Base-by-base conservation (phyloP, 2,113 vertebrate genomes). In the Anseranas semipalmata region DNA sequence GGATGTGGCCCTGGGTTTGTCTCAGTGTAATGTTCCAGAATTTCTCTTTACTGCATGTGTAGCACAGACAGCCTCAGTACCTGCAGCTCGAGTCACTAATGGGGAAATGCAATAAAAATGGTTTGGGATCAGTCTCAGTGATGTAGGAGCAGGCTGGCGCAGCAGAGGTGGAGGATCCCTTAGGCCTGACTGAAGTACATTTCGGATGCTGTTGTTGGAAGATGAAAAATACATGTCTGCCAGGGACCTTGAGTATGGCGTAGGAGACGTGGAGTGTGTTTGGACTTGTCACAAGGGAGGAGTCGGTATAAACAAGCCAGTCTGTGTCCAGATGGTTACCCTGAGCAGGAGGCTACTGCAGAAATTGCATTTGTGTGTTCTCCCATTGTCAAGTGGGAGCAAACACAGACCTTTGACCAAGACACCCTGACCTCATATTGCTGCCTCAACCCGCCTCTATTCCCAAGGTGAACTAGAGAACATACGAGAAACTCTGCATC, bases 261-360 rank as follows among this genome's bases (percentile, higher is more conserved):
- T 43, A 88, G 87, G 90, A 95, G 82, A 60, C 25, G 32, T 0
- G 10, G 81, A 88, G 71, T 32, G 11, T 59, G 87, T 91, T 91
- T 97, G 93, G 90, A 90, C 94, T 88, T 97, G 87, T 58, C 94
- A 85, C 78, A 88, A 83, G 93, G 95, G 93, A 96, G 78, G 82
- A 94, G 90, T 32, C 37, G 35, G 53, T 76, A 93, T 24, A 95
- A 95, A 91, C 85, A 88, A 96, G 82, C 62, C 2, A 1, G 63
- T 85, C 85, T 45, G 41, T 66, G 95, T 72, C 93, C 92, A 94
- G 88, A 88, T 90, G 90, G 90, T 79, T 90, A 48, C 84, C 46
- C 70, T 8, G 77, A 89, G 80, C 90, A 85, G 80, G 73, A 86
- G 58, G 88, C 70, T 96, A 12, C 74, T 46, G 89, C 46, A 76